Percentiles rank a stretch among this genome's conserved stretches.
phyloP scores from a whole-genome alignment of 2,888 invertebrate species.

The Bibio marci region DNA sequence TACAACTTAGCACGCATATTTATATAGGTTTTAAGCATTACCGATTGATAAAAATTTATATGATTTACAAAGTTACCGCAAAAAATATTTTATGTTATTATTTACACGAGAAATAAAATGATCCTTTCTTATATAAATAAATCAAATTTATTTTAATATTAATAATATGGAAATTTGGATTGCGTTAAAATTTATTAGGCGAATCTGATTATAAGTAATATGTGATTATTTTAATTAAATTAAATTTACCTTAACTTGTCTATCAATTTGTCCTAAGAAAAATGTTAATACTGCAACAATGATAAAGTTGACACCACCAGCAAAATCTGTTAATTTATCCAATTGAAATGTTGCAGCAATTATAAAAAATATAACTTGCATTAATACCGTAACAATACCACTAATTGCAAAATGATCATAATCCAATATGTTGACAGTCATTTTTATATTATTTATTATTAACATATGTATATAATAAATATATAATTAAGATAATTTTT shows the following conservation, averaged over 20 bases:
- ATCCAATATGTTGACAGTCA: slow-evolving; percentile 43
- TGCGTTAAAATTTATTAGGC: too few relatives aligned
- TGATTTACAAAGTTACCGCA: slow-evolving; percentile 4
- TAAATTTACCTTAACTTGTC: slow-evolving; percentile 40
- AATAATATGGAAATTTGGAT: too few relatives aligned
- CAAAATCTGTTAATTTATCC: slow-evolving; percentile 86
- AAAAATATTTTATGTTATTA: slow-evolving; percentile 2
- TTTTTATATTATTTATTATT: slow-evolving; percentile 12
- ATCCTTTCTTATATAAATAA: too few relatives aligned
- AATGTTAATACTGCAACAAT: slow-evolving; percentile 76
- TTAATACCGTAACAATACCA: slow-evolving; percentile 64
- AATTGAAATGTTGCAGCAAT: slow-evolving; percentile 73
- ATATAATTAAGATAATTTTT: too few relatives aligned
- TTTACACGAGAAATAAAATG: too few relatives aligned
- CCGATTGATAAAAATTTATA: too few relatives aligned
- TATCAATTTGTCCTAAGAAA: slow-evolving; percentile 65
- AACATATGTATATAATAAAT: too few relatives aligned
- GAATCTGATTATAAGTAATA: too few relatives aligned
- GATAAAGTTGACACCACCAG: slow-evolving; percentile 85
- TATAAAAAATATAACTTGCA: slow-evolving; percentile 78
- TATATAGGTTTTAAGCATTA: too few relatives aligned
- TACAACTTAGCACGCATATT: too few relatives aligned
- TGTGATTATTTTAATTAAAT: too few relatives aligned
- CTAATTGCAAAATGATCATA: slow-evolving; percentile 73
- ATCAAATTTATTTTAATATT: too few relatives aligned